Percentiles rank a stretch among this genome's conserved stretches.
phyloP scores from a whole-genome alignment of 1,140 invertebrate genomes.

The Pseudomyrmex pallidus region DNA sequence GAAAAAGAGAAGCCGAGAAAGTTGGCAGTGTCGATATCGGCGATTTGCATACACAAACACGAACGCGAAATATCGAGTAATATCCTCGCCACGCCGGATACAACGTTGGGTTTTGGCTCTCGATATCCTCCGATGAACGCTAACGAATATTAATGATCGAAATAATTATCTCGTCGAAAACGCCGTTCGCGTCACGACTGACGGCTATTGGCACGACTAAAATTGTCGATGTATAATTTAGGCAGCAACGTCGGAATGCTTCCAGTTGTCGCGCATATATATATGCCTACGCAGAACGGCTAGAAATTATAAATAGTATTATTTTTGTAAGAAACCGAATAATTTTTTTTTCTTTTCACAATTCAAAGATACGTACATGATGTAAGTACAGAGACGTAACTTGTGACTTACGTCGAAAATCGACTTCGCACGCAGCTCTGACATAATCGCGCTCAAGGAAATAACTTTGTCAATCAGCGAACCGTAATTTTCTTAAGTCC shows the following conservation, averaged over 20 bases:
- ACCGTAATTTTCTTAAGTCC: slow-evolving; percentile 34
- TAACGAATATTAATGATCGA: slow-evolving; percentile 53
- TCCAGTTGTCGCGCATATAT: neutral
- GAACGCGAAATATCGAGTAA: slow-evolving; percentile 61
- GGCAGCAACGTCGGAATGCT: neutral
- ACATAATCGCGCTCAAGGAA: slow-evolving; percentile 1
- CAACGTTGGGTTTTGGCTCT: slow-evolving; percentile 26
- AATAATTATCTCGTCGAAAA: slow-evolving; percentile 48
- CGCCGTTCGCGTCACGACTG: slow-evolving; percentile 40
- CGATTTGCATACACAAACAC: slow-evolving; percentile 61
- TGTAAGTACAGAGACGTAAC: neutral
- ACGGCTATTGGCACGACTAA: slow-evolving; percentile 14
- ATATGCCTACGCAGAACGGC: neutral
- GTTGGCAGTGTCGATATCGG: slow-evolving; percentile 43
- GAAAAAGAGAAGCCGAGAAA: slow-evolving; percentile 49
- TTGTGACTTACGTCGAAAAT: neutral
- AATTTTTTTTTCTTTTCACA: neutral
- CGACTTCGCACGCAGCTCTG: neutral
- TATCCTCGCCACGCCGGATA: slow-evolving; percentile 30
- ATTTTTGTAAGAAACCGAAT: neutral
- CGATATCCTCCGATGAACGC: slow-evolving; percentile 5
- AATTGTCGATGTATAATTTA: slow-evolving; percentile 20
- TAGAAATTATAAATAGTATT: neutral
- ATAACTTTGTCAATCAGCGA: slow-evolving; percentile 51
- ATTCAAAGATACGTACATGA: neutral